Percentiles rank a stretch among this genome's conserved stretches.
Evolutionary conservation across 2,797 vertebrate species (phyloP).

Genomic region (Antennarius maculatus): DNA sequence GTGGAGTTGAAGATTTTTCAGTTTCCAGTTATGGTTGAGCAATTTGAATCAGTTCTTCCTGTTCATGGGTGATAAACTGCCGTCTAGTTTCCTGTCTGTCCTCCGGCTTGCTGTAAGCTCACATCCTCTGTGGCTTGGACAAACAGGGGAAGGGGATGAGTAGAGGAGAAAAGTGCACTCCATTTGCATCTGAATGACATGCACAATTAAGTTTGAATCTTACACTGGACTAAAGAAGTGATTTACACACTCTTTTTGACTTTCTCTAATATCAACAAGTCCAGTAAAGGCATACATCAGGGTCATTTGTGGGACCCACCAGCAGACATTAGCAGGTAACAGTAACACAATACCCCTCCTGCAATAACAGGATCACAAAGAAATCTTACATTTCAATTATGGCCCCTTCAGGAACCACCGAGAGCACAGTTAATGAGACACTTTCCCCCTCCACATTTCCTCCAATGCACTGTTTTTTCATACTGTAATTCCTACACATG

Average conservation of each 20-base stretch:
- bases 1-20: slow-evolving; percentile 11
- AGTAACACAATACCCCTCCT: slow-evolving; percentile 24
- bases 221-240: background rate
- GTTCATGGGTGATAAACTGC: slow-evolving; percentile 44
- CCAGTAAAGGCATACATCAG: slow-evolving; percentile 18
- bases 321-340: slow-evolving; percentile 24
- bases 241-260: background rate
- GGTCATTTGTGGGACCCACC: slow-evolving; percentile 6
- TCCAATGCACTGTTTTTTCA: slow-evolving; percentile 48
- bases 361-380: slow-evolving; percentile 32
- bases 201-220: background rate
- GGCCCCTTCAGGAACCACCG: slow-evolving; percentile 48
- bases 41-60: slow-evolving; percentile 35
- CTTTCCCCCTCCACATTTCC: slow-evolving; percentile 44
- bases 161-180: background rate
- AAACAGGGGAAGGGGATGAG: slow-evolving; percentile 21
- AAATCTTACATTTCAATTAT: slow-evolving; percentile 42
- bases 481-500: slow-evolving; percentile 30
- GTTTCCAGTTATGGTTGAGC: slow-evolving; percentile 23
- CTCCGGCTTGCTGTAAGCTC: slow-evolving; percentile 54
- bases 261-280: slow-evolving; percentile 1
- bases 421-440: slow-evolving; percentile 27
- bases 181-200: slow-evolving; percentile 10
- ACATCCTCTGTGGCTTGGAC: slow-evolving; percentile 45
- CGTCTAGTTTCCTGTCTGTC: slow-evolving; percentile 53